A percentile compares a stretch with the other conserved stretches of the same genome.
Conservation (phyloP, 2,888 invertebrate species). For the Luperina nickerlii region DNA sequence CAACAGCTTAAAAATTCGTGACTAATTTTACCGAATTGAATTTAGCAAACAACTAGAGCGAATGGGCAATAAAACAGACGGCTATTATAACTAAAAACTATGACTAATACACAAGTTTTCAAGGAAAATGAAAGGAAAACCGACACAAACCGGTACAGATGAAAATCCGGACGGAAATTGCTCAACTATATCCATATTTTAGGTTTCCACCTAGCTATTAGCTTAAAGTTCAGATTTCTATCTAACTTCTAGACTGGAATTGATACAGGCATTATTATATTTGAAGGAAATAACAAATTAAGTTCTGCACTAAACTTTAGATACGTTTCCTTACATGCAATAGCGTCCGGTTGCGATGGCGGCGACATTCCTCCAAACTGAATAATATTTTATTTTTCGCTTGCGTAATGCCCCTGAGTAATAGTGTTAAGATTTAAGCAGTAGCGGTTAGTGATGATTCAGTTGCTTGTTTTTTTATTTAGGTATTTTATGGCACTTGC, state of each 20-base stretch:
- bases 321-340: conserved; percentile 64
- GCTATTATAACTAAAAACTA: background rate
- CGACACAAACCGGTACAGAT: background rate
- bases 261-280: conserved; percentile 14
- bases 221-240: conserved; percentile 11
- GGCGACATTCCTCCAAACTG: conserved; percentile 67
- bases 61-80: conserved; percentile 15
- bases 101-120: conserved; percentile 27
- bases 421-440: conserved; percentile 8
- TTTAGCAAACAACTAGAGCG: background rate
- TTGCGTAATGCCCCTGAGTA: conserved; percentile 62
- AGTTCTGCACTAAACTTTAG: background rate
- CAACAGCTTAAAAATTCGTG: conserved; percentile 21
- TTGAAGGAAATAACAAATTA: conserved; percentile 59
- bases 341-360: conserved; percentile 55
- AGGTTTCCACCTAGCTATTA: conserved; percentile 7
- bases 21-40: conserved; percentile 27
- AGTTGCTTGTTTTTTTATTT: background rate
- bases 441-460: background rate
- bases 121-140: conserved; percentile 53
- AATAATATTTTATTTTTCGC: conserved; percentile 74
- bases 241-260: background rate
- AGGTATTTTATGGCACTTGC: too few species aligned
- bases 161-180: conserved; percentile 19
- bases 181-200: background rate